Percentiles rank a stretch among this genome's conserved stretches.
These are phyloP conservation scores for Ecliptopera silaceata DNA, from an alignment of 2,888 invertebrate species.

Conservation along the genomic window DNA sequence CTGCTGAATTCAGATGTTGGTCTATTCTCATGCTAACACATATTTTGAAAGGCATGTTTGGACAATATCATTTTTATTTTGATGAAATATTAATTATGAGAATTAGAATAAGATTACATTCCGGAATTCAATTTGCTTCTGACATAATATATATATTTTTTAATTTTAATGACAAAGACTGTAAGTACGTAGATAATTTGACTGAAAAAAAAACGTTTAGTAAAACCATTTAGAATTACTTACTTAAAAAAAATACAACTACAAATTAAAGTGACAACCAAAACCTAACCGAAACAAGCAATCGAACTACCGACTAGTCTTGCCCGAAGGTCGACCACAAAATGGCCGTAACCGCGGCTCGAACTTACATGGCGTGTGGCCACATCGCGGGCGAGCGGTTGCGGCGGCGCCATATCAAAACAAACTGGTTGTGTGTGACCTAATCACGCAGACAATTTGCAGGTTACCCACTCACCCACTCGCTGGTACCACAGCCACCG, in stretches of 20 bases:
- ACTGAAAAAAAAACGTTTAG: no score
- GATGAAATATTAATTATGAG: neutral
- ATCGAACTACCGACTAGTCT: slow-evolving; percentile 41
- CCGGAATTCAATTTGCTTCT: no score
- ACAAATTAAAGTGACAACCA: slow-evolving; percentile 17
- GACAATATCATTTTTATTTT: no score
- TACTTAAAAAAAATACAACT: slow-evolving; percentile 10
- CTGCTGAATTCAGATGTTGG: slow-evolving; percentile 11
- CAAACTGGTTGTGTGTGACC: slow-evolving; percentile 56
- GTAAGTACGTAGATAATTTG: no score
- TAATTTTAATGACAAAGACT: no score
- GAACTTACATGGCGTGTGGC: slow-evolving; percentile 57
- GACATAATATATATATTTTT: no score
- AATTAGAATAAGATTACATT: no score
- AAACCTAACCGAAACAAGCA: slow-evolving; percentile 35
- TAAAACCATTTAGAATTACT: neutral
- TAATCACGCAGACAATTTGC: slow-evolving; percentile 69
- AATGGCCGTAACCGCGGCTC: slow-evolving; percentile 55
- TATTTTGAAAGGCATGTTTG: neutral
- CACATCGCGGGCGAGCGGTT: slow-evolving; percentile 44
- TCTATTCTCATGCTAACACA: neutral
- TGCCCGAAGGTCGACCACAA: slow-evolving; percentile 53
- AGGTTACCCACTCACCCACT: slow-evolving; percentile 64
- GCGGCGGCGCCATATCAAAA: slow-evolving; percentile 57
- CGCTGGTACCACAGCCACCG: slow-evolving; percentile 35